These are phyloP conservation scores for Exaiptasia diaphana DNA, from an alignment of 64 coral and sea anemone species.

Conservation along the genomic window DNA sequence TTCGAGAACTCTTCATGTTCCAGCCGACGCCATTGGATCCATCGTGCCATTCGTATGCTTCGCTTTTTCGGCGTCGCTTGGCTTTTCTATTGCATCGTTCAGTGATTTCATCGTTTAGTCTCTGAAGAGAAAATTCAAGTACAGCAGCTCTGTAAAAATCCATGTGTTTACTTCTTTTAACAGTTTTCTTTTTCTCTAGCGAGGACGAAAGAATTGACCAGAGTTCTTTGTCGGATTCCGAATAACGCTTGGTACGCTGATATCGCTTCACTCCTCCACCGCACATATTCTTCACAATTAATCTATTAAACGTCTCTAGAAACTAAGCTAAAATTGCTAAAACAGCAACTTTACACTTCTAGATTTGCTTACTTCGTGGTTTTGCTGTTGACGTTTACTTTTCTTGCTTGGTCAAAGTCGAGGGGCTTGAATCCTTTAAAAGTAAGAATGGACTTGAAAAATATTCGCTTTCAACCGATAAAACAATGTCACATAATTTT, in stretches of 20 bases:
- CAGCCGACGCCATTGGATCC: constrained; percentile 57
- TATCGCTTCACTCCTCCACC: constrained; percentile 27
- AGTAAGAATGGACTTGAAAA: background rate
- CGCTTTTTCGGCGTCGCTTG: constrained; percentile 67
- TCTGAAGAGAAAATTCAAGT: constrained; percentile 80
- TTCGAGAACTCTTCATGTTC: constrained; percentile 76
- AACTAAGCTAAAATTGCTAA: background rate
- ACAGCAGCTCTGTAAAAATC: constrained; percentile 91
- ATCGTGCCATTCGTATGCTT: constrained; percentile 78
- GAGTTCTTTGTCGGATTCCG: constrained; percentile 76
- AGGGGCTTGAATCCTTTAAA: background rate
- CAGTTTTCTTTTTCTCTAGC: constrained; percentile 75
- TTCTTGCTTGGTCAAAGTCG: background rate
- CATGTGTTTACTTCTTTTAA: constrained; percentile 71
- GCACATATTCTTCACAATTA: constrained; percentile 34
- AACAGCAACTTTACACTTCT: background rate
- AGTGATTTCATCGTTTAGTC: constrained; percentile 92
- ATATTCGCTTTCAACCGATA: too few species aligned
- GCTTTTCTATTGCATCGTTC: constrained; percentile 82
- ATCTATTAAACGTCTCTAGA: background rate
- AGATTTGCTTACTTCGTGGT: background rate
- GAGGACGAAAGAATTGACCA: constrained; percentile 82
- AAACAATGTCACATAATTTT: too few species aligned
- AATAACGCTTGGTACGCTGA: constrained; percentile 12
- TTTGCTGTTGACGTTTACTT: background rate